A percentile compares a stretch with the other conserved stretches of the same genome.
Conservation (phyloP, 2,888 invertebrate genomes). For the Neocrepidodera transversa region DNA sequence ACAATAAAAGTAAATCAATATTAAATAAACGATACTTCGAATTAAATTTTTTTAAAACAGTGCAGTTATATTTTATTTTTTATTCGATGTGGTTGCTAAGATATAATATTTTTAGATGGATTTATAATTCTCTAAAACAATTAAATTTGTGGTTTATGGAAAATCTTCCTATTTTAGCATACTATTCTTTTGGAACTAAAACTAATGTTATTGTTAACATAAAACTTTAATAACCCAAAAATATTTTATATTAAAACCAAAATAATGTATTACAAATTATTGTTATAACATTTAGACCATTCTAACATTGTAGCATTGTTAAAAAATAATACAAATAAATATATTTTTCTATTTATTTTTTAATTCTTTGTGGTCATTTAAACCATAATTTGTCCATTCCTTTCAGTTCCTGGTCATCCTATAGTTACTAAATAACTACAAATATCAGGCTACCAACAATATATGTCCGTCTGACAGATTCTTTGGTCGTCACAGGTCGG, state of each 20-base stretch:
- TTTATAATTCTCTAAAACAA: slow-evolving; percentile 68
- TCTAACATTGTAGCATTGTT: too few relatives aligned
- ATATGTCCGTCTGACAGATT: too few relatives aligned
- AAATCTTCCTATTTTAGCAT: slow-evolving; percentile 74
- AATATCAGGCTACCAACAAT: too few relatives aligned
- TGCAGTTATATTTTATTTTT: neutral
- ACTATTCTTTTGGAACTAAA: slow-evolving; percentile 69
- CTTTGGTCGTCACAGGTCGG: too few relatives aligned
- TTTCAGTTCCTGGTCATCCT: too few relatives aligned
- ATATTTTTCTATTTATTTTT: too few relatives aligned
- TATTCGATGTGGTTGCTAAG: slow-evolving; percentile 30
- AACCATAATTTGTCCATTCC: too few relatives aligned
- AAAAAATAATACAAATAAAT: too few relatives aligned
- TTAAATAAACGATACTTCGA: slow-evolving; percentile 17
- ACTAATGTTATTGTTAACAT: slow-evolving; percentile 63
- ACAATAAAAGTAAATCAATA: neutral
- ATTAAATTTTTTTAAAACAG: slow-evolving; percentile 25
- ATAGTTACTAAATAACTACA: too few relatives aligned
- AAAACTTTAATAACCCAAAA: slow-evolving; percentile 8
- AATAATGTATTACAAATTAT: neutral
- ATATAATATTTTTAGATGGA: slow-evolving; percentile 63
- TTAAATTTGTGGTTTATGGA: slow-evolving; percentile 69
- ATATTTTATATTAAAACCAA: neutral
- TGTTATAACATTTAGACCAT: too few relatives aligned
- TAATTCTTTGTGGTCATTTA: too few relatives aligned